These are phyloP conservation scores for Trachelus tabidus DNA, from an alignment of 2,888 invertebrate genomes.

Conservation along the genomic window DNA sequence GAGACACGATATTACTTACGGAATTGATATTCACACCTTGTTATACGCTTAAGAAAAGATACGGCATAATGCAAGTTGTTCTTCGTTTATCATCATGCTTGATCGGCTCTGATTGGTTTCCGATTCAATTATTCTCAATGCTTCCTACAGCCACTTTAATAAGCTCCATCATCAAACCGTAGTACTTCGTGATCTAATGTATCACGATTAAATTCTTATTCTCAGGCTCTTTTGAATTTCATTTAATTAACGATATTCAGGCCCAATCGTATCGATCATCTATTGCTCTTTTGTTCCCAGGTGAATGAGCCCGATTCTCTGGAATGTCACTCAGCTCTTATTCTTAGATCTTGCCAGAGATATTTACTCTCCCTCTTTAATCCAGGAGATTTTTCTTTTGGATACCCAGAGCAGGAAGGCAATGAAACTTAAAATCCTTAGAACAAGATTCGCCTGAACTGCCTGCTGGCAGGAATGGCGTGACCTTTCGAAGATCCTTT, in stretches of 20 bases:
- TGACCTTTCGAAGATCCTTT: conserved; percentile 39
- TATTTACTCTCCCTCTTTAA: no score
- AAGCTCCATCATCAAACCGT: background rate
- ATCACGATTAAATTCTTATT: background rate
- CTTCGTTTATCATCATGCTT: background rate
- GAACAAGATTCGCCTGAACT: background rate
- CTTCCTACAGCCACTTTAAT: background rate
- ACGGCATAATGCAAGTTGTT: background rate
- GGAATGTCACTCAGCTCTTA: background rate
- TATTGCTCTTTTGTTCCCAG: background rate
- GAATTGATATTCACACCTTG: background rate
- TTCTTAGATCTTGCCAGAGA: background rate
- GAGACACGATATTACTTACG: background rate
- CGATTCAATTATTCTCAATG: background rate
- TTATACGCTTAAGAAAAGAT: background rate
- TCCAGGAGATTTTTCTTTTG: background rate
- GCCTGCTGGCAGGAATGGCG: background rate
- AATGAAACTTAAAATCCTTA: background rate
- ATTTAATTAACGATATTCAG: background rate
- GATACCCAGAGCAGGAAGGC: background rate
- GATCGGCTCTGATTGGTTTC: background rate
- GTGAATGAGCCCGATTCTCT: background rate
- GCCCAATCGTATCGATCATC: background rate
- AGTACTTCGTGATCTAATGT: background rate
- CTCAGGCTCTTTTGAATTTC: background rate